phyloP scores from a whole-genome alignment of 2,888 invertebrate species.

The Microchrysa polita region DNA sequence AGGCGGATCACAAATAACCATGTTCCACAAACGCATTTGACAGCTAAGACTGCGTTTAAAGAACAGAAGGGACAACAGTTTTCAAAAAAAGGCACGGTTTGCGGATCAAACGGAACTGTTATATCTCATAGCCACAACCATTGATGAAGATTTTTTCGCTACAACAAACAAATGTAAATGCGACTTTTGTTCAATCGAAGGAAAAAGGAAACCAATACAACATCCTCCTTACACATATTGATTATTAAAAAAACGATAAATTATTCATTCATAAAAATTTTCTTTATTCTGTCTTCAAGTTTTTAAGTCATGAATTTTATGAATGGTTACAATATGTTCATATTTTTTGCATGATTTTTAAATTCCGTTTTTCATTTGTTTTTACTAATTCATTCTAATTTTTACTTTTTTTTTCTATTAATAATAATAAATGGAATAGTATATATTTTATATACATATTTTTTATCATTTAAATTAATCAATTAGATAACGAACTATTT shows the following conservation, averaged over 20 bases:
- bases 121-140: no score
- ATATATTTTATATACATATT: not conserved
- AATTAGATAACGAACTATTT: conserved; percentile 18
- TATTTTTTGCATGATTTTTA: not conserved
- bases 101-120: no score
- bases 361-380: not conserved
- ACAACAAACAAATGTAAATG: no score
- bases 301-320: conserved; percentile 12
- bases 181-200: no score
- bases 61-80: no score
- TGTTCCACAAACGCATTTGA: no score
- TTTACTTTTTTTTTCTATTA: conserved; percentile 5
- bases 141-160: no score
- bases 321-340: conserved; percentile 17
- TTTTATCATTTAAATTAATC: conserved; percentile 15
- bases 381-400: not conserved
- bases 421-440: conserved; percentile 9
- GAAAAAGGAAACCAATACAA: no score
- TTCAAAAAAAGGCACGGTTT: no score
- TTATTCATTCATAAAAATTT: conserved; percentile 19
- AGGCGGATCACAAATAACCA: no score
- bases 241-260: not conserved
- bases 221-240: no score
- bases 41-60: no score
- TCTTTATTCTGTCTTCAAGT: conserved; percentile 5